Base-by-base conservation (phyloP, 2,113 vertebrate genomes). In the Stictonetta naevosa region DNA sequence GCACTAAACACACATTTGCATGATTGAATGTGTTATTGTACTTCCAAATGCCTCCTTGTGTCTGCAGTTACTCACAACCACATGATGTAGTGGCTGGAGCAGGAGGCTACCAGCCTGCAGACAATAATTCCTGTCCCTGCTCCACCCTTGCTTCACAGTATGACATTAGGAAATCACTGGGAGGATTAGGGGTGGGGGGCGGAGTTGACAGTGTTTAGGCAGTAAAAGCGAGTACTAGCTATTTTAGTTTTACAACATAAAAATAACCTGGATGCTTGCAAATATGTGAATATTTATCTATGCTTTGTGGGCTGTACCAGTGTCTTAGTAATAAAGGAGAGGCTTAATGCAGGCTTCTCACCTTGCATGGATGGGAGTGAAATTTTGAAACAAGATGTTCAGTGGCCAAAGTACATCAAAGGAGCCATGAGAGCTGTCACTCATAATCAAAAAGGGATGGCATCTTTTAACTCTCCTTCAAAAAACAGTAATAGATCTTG, bases 341-440 rank as follows among this genome's bases (percentile, higher is more conserved):
- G 80, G 11, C 31, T 53, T 68, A 6, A 8, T 0, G 21, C 7
- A 7, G 5, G 0, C 50, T 28, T 66, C 80, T 15, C 28, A 14
- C 0, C 0, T 10, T 19, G 19, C 2, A 3, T 22, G 48, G 19
- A 22, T 76, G 0, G 0, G 20, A 13, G 31, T 2, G 20, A 17
- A 38, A 11, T 6, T 13, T 46, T 38, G 6, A 60, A 60, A 33
- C 3, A 8, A 19, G 8, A 4, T 23, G 9, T 60, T 68, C 62
- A 34, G 33, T 42, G 50, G 7, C 33, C 53, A 33, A 56, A 60
- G 53, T 8, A 2, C 13, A 3, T 34, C 4, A 2, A 6, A 63
- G 23, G 11, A 71, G 23, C 26, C 2, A 0, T 3, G 33, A 33
- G 5, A 64, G 20, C 18, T 52, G 23, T 25, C 18, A 5, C 25